Conservation (phyloP, 2,888 invertebrate genomes). For the Epistrophella euchroma region DNA sequence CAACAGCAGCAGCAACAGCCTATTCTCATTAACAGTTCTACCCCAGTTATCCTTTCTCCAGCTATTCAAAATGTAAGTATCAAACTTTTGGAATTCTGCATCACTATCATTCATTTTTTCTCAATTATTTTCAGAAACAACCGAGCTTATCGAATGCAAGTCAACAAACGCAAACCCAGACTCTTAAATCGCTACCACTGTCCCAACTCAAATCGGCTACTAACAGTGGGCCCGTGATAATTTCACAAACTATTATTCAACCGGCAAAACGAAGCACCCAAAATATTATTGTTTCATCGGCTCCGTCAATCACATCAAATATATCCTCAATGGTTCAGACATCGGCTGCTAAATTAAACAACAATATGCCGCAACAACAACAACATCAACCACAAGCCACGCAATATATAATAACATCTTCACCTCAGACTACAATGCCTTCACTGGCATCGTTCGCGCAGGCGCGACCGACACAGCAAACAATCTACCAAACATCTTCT, state of each 20-base stretch:
- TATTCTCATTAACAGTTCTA: constrained; percentile 81
- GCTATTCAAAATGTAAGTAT: constrained; percentile 78
- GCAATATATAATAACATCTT: constrained; percentile 81
- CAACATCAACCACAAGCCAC: constrained; percentile 77
- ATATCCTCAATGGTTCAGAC: constrained; percentile 62
- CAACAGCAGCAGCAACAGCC: constrained; percentile 79
- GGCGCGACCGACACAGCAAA: constrained; percentile 80
- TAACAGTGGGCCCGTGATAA: constrained; percentile 82
- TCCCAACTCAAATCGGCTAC: constrained; percentile 81
- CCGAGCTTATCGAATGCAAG: constrained; percentile 72
- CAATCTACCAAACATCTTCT: constrained; percentile 80
- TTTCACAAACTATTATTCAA: constrained; percentile 83
- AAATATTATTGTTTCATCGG: constrained; percentile 59
- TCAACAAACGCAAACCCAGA: constrained; percentile 79
- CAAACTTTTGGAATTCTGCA: not conserved
- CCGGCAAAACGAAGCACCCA: constrained; percentile 80
- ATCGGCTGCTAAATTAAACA: constrained; percentile 51
- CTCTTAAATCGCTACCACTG: constrained; percentile 82
- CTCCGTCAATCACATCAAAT: constrained; percentile 66
- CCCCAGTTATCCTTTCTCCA: constrained; percentile 81
- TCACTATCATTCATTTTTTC: not conserved
- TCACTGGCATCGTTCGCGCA: constrained; percentile 82
- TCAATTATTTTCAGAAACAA: constrained; percentile 49
- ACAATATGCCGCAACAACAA: constrained; percentile 77
- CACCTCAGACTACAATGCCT: constrained; percentile 80